phyloP scores from a whole-genome alignment of 1,140 invertebrate genomes.

The Pollicipes pollicipes region DNA sequence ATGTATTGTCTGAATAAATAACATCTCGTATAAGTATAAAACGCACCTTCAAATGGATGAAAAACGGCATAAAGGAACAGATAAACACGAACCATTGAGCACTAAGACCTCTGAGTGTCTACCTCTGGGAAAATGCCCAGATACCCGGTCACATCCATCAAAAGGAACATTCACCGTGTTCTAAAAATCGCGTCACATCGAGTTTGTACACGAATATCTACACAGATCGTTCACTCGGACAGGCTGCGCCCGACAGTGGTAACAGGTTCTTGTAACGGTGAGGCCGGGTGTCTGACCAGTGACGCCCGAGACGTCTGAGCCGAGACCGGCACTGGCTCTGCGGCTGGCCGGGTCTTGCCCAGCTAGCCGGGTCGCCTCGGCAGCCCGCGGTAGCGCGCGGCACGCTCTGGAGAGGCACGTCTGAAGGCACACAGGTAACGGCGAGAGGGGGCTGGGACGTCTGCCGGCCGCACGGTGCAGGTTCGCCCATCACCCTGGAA shows the following conservation, averaged over 20 bases:
- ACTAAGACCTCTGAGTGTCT: background rate
- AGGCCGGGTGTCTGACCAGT: too few relatives aligned
- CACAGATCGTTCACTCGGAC: background rate
- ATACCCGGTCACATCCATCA: background rate
- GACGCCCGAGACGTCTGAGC: too few relatives aligned
- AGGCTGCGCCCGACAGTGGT: background rate
- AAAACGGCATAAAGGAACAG: background rate
- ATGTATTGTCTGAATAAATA: background rate
- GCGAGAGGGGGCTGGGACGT: too few relatives aligned
- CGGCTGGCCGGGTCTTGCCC: too few relatives aligned
- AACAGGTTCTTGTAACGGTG: background rate
- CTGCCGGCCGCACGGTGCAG: background rate
- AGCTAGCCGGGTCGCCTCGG: too few relatives aligned
- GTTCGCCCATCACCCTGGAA: too few relatives aligned
- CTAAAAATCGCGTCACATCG: too few relatives aligned
- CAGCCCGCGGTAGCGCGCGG: too few relatives aligned
- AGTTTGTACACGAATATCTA: conserved; percentile 1
- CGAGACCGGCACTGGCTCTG: too few relatives aligned
- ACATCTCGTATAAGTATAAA: background rate
- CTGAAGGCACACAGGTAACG: too few relatives aligned
- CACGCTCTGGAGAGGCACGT: too few relatives aligned
- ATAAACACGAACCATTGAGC: background rate
- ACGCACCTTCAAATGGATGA: background rate
- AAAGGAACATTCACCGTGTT: background rate
- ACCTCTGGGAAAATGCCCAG: background rate